Conservation (phyloP, 2,888 invertebrate genomes). For the Tortricodes alternella region DNA sequence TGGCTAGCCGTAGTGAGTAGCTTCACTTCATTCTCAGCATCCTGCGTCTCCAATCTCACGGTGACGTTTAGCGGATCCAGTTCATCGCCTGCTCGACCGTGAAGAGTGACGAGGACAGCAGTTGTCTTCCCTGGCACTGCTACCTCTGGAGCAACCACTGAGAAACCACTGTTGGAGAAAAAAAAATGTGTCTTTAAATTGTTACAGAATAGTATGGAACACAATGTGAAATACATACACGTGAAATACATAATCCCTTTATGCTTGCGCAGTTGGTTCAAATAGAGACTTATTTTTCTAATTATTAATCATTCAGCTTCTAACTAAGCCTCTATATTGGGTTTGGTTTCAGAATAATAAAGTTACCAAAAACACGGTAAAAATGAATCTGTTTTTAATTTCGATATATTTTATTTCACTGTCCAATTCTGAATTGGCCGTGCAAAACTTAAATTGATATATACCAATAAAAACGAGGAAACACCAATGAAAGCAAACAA, state of each 20-base stretch:
- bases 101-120: conserved; percentile 84
- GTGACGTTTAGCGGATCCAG: conserved; percentile 83
- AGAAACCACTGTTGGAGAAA: conserved; percentile 81
- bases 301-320: too few relatives aligned
- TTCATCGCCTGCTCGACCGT: conserved; percentile 71
- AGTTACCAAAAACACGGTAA: too few relatives aligned
- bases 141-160: conserved; percentile 85
- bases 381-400: too few relatives aligned
- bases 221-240: too few relatives aligned
- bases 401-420: too few relatives aligned
- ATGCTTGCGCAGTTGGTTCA: too few relatives aligned
- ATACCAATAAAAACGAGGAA: conserved; percentile 1
- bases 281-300: too few relatives aligned
- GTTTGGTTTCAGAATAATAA: too few relatives aligned
- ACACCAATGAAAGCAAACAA: conserved; percentile 3
- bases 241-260: too few relatives aligned
- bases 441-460: conserved; percentile 5
- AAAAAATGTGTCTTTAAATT: too few relatives aligned
- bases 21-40: conserved; percentile 70
- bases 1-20: conserved; percentile 73
- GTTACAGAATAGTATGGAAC: too few relatives aligned
- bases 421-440: not conserved
- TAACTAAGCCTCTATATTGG: too few relatives aligned
- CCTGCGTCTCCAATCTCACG: conserved; percentile 79
- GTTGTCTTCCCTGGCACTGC: conserved; percentile 86